A percentile compares a stretch with the other conserved stretches of the same genome.
These are phyloP conservation scores for Ptychobarbus kaznakovi DNA, from an alignment of 2,797 vertebrate genomes.

Conservation along the genomic window DNA sequence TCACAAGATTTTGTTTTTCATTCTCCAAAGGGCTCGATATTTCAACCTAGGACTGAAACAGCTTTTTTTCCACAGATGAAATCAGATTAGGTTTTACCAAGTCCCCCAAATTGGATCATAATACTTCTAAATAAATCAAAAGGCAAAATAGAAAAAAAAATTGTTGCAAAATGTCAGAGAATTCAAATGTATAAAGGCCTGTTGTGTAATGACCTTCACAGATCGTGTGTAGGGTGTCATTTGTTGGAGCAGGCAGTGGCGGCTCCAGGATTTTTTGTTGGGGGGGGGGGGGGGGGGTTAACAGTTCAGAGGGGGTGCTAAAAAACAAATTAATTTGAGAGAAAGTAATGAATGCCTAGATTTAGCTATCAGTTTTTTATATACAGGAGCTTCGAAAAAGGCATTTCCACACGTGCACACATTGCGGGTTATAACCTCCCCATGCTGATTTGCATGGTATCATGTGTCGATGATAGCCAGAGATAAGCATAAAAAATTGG, in stretches of 20 bases:
- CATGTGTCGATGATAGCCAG: too few species aligned
- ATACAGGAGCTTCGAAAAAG: too few species aligned
- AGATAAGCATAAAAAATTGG: too few species aligned
- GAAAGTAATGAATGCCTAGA: too few species aligned
- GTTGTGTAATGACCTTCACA: background rate
- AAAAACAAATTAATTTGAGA: too few species aligned
- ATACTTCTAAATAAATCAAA: background rate
- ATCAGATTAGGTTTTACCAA: background rate
- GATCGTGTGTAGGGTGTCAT: background rate
- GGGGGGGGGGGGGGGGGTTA: too few species aligned
- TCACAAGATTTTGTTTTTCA: background rate
- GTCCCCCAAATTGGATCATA: background rate
- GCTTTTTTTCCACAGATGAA: background rate
- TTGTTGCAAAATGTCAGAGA: background rate
- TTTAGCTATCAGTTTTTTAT: too few species aligned
- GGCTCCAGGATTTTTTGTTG: too few species aligned
- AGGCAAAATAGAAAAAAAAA: background rate
- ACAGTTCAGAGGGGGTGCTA: too few species aligned
- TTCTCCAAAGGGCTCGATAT: background rate
- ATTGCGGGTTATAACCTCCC: too few species aligned
- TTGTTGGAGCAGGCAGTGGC: conserved; percentile 1
- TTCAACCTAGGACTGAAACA: background rate
- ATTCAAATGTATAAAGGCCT: background rate
- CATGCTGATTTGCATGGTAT: too few species aligned
- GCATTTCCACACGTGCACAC: too few species aligned